Percentiles rank a stretch among this genome's conserved stretches.
phyloP scores from a whole-genome alignment of 2,113 vertebrate genomes.

The Pituophis catenifer region DNA sequence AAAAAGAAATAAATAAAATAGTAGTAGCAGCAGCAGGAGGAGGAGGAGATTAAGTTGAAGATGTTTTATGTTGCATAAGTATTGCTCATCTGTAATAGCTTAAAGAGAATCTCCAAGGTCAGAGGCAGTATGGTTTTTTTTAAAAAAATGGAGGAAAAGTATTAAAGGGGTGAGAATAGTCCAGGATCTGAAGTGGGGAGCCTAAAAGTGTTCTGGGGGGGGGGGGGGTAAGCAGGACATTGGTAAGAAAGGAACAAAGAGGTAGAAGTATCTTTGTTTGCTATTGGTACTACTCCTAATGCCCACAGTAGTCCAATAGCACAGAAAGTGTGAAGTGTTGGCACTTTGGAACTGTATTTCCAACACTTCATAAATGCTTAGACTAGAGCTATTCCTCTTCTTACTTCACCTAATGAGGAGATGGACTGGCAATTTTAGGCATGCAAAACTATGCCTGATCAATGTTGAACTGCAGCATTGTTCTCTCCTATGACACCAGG shows the following conservation, averaged over 20 bases:
- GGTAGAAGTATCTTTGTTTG: not conserved
- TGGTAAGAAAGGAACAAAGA: not conserved
- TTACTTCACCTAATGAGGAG: not conserved
- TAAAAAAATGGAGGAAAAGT: not conserved
- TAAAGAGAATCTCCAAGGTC: not conserved
- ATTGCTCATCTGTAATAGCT: not conserved
- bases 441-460: not conserved
- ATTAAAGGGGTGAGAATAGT: not conserved
- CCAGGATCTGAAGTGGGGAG: not conserved
- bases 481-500: not conserved
- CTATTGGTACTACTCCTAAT: not conserved
- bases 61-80: not conserved
- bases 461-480: not conserved
- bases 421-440: not conserved
- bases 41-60: not conserved
- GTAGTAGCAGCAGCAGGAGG: not conserved
- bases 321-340: not conserved
- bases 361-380: not conserved
- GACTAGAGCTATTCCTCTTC: not conserved
- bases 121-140: not conserved
- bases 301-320: not conserved
- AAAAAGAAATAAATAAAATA: not conserved
- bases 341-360: not conserved
- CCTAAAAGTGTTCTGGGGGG: not conserved
- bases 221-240: not conserved